These are phyloP conservation scores for Pyrochroa serraticornis DNA, from an alignment of 2,888 invertebrate species.

Conservation along the genomic window DNA sequence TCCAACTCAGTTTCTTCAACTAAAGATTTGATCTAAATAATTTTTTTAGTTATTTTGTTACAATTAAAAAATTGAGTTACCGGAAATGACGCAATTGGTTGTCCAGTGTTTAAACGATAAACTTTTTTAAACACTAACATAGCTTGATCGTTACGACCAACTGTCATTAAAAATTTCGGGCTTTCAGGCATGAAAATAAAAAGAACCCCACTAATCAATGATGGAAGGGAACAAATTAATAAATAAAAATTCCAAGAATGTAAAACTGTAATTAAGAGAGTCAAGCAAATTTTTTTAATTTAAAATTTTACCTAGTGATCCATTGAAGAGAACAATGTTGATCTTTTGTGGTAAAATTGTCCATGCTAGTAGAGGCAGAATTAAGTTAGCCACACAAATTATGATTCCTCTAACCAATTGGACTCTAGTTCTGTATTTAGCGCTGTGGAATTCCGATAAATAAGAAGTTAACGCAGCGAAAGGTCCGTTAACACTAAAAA, in stretches of 20 bases:
- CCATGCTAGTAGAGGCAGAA: constrained; percentile 75
- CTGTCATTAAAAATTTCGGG: constrained; percentile 77
- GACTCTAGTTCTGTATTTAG: constrained; percentile 67
- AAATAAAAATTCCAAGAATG: constrained; percentile 69
- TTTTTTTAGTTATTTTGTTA: constrained; percentile 1
- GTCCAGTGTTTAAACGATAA: constrained; percentile 69
- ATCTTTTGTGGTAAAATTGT: constrained; percentile 68
- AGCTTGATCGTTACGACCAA: constrained; percentile 70
- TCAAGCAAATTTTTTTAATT: neutral
- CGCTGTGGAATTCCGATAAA: constrained; percentile 74
- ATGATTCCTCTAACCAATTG: constrained; percentile 69
- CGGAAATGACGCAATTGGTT: constrained; percentile 66
- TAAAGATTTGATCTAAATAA: constrained; percentile 46
- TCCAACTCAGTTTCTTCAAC: constrained; percentile 41
- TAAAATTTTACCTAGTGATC: constrained; percentile 41
- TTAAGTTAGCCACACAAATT: constrained; percentile 66
- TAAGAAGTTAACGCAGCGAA: constrained; percentile 55
- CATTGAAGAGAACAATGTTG: constrained; percentile 49
- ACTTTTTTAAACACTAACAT: constrained; percentile 67
- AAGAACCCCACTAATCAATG: constrained; percentile 67
- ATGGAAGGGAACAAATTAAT: constrained; percentile 66
- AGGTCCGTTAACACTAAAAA: constrained; percentile 36
- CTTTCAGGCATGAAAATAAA: constrained; percentile 72
- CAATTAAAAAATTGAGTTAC: constrained; percentile 60
- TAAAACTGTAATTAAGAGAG: constrained; percentile 55